Evolutionary conservation across 2,797 vertebrate species (phyloP), one percentile per base, ranked within the genome.

Genomic region (Borostomias antarcticus): DNA sequence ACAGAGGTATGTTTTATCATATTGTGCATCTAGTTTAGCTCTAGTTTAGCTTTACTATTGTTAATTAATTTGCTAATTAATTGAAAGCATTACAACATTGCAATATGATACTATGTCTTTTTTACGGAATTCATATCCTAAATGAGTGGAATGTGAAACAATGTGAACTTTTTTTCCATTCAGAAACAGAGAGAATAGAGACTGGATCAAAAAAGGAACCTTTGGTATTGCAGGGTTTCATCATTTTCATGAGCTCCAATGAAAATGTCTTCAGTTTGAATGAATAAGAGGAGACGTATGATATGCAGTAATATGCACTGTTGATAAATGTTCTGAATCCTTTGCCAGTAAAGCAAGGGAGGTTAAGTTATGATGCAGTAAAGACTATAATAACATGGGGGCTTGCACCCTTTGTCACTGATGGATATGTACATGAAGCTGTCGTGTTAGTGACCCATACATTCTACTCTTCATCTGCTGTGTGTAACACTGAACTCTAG

Each of bases 281-380:
- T 11, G 67, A 88, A 81, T 80, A 77, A 78, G 79, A 77, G 58
- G 68, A 76, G 70, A 35, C 17, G 4, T 13, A 82, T 74, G 26
- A 19, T 29, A 91, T 89, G 87, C 89, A 91, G 89, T 89, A 88
- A 82, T 65, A 57, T n/a, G n/a, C n/a, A n/a, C 2, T 43, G 5
- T 15, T 17, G n/a, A 43, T 11, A 13, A 17, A n/a, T 5, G 40
- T 45, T 5, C 4, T 37, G 21, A n/a, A 5, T 23, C 13, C 19
- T 21, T 33, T 9, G 15, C 0, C 11, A 32, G 29, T 35, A 30
- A 32, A 21, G 30, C 57, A 17, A 37, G 32, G 35, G 19, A 21
- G 74, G 77, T 81, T 80, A 72, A 70, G n/a, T 69, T 69, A 70
- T 68, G 69, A 89, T 86, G 89, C 87, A 89, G 86, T 89, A 89